Base-by-base conservation (phyloP, 2,113 vertebrate genomes). In the Acanthochromis polyacanthus region DNA sequence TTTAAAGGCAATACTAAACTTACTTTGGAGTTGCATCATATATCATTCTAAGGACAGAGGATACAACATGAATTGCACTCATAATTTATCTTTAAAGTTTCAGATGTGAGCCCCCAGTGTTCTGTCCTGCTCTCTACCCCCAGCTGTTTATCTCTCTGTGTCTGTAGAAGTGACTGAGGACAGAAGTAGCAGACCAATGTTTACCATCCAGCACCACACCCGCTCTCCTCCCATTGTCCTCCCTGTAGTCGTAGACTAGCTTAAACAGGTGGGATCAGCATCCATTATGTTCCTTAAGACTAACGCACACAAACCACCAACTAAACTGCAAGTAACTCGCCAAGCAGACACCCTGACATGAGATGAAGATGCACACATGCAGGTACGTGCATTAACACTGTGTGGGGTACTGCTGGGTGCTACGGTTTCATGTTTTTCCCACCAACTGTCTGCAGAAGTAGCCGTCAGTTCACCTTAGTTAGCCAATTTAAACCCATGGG, bases 261-360 rank as follows among this genome's bases (percentile, higher is more conserved):
- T 88, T 78, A 93, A 46, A 88, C 80, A 78, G 77, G 80, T 83
- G 77, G 87, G 90, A 86, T 93, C 88, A 88, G 61, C 84, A 67
- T 61, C 61, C 66, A 81, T 88, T 89, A 87, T 88, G 81, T 80
- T 82, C 52, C 70, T 75, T 84, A 92, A 91, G 80, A 89, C 91
- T 73, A 53, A 43, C 69, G 60, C 76, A 90, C 76, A 90, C 80
- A 88, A 76, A 66, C n/a, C 32, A 45, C 17, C 57, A 30, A 23
- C 30, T 64, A 53, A 59, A 78, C 64, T 70, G 20, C 48, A 70
- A n/a, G 66, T 46, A 53, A 78, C 77, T 69, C 38, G 16, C 53
- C 71, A 55, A 85, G 72, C 11, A 71, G 74, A 82, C 68, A 30
- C 17, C 4, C 70, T 81, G 81, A 81, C 75, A 83, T 6, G 5